Conservation (phyloP, 1,140 invertebrate genomes). For the Trichogramma pretiosum region DNA sequence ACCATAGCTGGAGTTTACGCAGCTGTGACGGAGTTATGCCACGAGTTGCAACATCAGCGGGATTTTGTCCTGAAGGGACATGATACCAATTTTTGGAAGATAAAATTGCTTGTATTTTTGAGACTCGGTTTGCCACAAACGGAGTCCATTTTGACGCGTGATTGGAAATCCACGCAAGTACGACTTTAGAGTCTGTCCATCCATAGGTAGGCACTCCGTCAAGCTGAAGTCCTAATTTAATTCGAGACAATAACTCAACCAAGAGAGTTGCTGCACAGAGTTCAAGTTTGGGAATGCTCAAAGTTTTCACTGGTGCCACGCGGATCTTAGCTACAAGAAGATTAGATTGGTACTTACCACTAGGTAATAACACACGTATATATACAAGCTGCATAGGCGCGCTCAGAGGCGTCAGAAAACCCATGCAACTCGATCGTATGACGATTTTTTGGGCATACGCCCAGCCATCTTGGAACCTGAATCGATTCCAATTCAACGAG, state of each 20-base stretch:
- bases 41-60: too few relatives aligned
- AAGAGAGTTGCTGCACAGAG: too few relatives aligned
- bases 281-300: too few relatives aligned
- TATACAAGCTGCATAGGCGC: background rate
- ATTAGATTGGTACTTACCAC: too few relatives aligned
- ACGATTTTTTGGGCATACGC: background rate
- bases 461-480: background rate
- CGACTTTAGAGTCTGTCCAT: constrained; percentile 28
- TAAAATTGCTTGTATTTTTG: background rate
- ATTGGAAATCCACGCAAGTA: constrained; percentile 29
- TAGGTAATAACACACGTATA: background rate
- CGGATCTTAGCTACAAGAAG: too few relatives aligned
- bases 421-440: background rate
- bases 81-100: background rate
- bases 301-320: too few relatives aligned
- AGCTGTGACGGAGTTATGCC: constrained; percentile 16
- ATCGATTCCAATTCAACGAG: background rate
- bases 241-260: background rate
- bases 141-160: constrained; percentile 23
- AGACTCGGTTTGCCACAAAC: constrained; percentile 32
- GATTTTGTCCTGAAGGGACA: too few relatives aligned
- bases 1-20: constrained; percentile 22
- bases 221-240: background rate
- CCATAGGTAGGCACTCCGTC: background rate
- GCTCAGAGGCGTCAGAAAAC: background rate